phyloP scores from a whole-genome alignment of 2,888 invertebrate species.

The Pammene aurita region DNA sequence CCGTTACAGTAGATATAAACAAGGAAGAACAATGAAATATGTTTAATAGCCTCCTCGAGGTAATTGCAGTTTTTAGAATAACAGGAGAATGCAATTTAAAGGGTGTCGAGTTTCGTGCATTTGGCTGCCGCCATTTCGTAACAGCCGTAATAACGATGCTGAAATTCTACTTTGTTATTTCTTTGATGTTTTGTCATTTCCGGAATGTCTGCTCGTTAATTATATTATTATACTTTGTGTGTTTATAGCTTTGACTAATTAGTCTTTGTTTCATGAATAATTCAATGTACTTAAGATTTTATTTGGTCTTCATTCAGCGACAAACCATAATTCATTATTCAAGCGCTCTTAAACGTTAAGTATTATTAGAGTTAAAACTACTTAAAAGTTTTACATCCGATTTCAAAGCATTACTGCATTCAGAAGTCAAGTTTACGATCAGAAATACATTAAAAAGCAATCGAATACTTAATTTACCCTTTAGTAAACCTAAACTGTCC shows the following conservation, averaged over 20 bases:
- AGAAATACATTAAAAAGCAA: too few species aligned
- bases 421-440: too few species aligned
- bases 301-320: not conserved
- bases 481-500: too few species aligned
- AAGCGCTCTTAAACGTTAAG: too few species aligned
- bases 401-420: too few species aligned
- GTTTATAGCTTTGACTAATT: slow-evolving; percentile 17
- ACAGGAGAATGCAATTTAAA: slow-evolving; percentile 68
- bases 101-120: slow-evolving; percentile 50
- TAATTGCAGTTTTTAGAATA: slow-evolving; percentile 62
- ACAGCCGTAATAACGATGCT: slow-evolving; percentile 5
- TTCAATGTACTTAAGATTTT: not conserved
- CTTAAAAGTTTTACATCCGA: not conserved
- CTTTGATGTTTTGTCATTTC: slow-evolving; percentile 17
- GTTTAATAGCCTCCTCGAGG: slow-evolving; percentile 61
- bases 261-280: slow-evolving; percentile 12
- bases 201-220: slow-evolving; percentile 22
- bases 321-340: not conserved
- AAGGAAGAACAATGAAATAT: slow-evolving; percentile 67
- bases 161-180: slow-evolving; percentile 10
- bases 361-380: too few species aligned
- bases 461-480: too few species aligned
- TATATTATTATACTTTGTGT: slow-evolving; percentile 17
- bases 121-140: slow-evolving; percentile 44
- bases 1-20: slow-evolving; percentile 56